Base-by-base conservation (phyloP, 2,797 vertebrate species). In the Lagodon rhomboides region DNA sequence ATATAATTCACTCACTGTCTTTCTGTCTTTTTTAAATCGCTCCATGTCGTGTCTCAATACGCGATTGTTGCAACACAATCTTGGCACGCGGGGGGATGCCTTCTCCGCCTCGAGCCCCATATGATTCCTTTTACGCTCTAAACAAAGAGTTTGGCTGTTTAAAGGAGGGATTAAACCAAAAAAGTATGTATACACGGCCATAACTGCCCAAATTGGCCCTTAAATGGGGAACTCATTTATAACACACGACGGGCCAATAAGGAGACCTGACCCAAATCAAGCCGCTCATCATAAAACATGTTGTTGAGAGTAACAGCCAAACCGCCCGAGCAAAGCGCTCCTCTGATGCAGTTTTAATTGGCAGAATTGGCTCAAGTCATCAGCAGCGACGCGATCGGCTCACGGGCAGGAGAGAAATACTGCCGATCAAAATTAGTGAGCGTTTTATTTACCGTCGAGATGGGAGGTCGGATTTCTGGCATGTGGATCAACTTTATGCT, bases 231-330 rank as follows among this genome's bases (percentile, higher is more conserved):
- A 79, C n/a, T 58, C 58, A 65, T 90, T 88, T 86, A 75, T 72
- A 85, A 83, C 56, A 47, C 77, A 62, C 79, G 77, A n/a, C 0
- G 15, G 66, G 46, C 85, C 73, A 84, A 80, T 68, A 70, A 79
- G 72, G 27, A 83, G 81, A 75, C 70, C 56, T 86, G 80, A 90
- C 74, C 51, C 54, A 60, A 83, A 83, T 78, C 68, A 84, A 78
- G 77, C 71, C 53, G 87, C 74, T 85, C 61, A 34, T 85, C 75
- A 75, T 90, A 82, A 92, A 89, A 86, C 61, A 55, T 80, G 79
- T 84, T 86, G 68, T 75, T 59, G 75, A 47, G 60, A 58, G 30
- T 78, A 73, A 60, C 54, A 79, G 85, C 87, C 84, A 92, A 91
- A 85, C 82, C 85, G 53, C 79, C 75, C 16, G 56, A 2, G 27